Evolutionary conservation across 2,113 vertebrate genomes (phyloP).

Genomic region (Spea bombifrons): DNA sequence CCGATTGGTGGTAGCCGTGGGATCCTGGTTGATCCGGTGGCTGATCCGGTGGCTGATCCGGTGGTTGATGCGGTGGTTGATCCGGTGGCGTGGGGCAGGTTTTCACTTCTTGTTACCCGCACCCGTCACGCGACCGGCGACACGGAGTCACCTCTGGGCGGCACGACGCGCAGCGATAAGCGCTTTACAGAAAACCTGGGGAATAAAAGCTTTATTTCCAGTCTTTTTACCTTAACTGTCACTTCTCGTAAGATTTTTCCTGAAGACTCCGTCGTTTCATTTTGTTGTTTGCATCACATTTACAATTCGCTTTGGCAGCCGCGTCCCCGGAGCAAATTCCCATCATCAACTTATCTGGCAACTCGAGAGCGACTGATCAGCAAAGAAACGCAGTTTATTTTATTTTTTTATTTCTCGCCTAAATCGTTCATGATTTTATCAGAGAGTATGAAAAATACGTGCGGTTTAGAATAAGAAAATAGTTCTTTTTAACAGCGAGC

Average conservation of each 20-base stretch:
- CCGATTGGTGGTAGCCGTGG: not conserved
- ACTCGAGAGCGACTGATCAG: slow-evolving; percentile 33
- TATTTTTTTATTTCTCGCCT: slow-evolving; percentile 29
- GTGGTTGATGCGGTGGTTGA: not conserved
- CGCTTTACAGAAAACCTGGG: slow-evolving; percentile 1
- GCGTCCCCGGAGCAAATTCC: slow-evolving; percentile 39
- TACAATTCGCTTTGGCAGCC: slow-evolving; percentile 41
- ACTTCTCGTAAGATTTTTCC: slow-evolving; percentile 32
- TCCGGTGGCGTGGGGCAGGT: not conserved
- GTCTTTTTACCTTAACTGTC: slow-evolving; percentile 14
- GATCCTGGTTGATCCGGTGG: not conserved
- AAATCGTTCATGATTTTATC: slow-evolving; percentile 45
- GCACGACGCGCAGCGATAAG: not conserved
- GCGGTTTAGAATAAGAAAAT: not conserved
- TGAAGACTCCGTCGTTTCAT: slow-evolving; percentile 37
- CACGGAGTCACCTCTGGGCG: not conserved
- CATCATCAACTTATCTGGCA: slow-evolving; percentile 45
- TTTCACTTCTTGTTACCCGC: not conserved
- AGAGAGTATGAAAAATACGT: slow-evolving; percentile 4
- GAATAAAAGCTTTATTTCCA: not conserved
- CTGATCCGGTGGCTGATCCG: not conserved
- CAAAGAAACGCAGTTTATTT: slow-evolving; percentile 17
- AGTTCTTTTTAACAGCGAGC: slow-evolving; percentile 13
- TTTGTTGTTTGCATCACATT: slow-evolving; percentile 44
- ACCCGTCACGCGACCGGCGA: not conserved